These are phyloP conservation scores for Riparia riparia DNA, from an alignment of 2,113 vertebrate species.

Conservation along the genomic window DNA sequence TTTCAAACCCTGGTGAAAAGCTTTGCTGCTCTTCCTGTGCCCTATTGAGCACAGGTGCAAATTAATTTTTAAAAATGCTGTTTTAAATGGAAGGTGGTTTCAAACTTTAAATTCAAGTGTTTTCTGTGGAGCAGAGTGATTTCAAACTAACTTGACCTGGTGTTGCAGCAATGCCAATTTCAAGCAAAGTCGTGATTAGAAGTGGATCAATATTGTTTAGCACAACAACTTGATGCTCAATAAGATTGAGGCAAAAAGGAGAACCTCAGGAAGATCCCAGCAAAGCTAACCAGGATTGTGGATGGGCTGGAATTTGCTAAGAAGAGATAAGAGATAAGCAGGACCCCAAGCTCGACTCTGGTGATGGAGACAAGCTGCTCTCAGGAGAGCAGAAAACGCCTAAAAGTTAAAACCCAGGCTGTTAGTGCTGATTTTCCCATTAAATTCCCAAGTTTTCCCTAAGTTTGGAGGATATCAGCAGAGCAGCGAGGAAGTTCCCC, in stretches of 20 bases:
- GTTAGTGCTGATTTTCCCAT: not conserved
- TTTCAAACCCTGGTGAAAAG: not conserved
- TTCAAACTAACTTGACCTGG: not conserved
- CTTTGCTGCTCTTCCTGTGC: not conserved
- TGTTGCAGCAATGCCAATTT: not conserved
- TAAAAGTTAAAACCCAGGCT: not conserved
- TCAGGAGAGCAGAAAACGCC: not conserved
- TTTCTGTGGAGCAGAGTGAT: not conserved
- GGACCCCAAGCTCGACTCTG: fast-evolving
- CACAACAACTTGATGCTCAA: fast-evolving
- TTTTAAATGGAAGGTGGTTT: not conserved
- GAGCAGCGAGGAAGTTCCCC: not conserved
- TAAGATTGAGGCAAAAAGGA: not conserved
- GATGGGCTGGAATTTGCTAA: not conserved
- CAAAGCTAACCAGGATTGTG: not conserved
- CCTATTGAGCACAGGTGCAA: not conserved
- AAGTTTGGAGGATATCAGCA: not conserved
- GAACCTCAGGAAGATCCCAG: not conserved
- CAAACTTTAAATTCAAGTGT: not conserved
- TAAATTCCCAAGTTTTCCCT: not conserved
- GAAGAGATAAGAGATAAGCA: not conserved
- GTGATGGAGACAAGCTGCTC: not conserved
- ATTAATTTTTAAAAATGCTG: not conserved
- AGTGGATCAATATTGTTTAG: not conserved
- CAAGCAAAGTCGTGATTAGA: not conserved